phyloP scores from a whole-genome alignment of 2,797 vertebrate species.

The Cyclopterus lumpus region DNA sequence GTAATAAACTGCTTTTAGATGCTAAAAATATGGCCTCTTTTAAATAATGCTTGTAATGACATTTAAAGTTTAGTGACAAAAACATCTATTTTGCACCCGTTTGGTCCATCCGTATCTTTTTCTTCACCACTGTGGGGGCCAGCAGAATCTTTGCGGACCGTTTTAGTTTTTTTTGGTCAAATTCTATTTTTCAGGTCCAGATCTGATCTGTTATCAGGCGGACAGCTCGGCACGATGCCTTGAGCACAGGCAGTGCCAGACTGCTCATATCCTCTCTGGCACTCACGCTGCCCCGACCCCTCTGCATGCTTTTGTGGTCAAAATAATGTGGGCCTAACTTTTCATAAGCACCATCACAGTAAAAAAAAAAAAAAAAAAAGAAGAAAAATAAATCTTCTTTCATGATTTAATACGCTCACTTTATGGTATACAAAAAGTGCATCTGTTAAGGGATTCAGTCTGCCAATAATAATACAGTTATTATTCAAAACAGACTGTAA shows the following conservation, averaged over 20 bases:
- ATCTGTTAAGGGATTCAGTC: conserved; percentile 9
- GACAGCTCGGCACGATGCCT: conserved; percentile 41
- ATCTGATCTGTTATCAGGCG: conserved; percentile 59
- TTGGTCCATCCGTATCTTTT: background rate
- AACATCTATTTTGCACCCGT: conserved; percentile 17
- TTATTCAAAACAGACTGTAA: conserved; percentile 32
- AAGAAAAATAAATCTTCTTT: conserved; percentile 34
- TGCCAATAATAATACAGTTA: conserved; percentile 43
- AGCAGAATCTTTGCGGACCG: conserved; percentile 26
- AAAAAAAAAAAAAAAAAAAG: conserved; percentile 36
- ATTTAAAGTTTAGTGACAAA: conserved; percentile 25
- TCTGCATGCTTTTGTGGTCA: conserved; percentile 28
- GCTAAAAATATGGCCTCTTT: conserved; percentile 45
- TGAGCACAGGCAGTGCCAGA: conserved; percentile 42
- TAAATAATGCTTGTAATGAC: conserved; percentile 47
- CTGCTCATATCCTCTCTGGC: conserved; percentile 50
- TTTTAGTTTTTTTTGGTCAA: conserved; percentile 25
- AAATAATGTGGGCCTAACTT: conserved; percentile 16
- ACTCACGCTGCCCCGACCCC: conserved; percentile 10
- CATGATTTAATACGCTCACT: conserved; percentile 7
- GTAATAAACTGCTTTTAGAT: conserved; percentile 53
- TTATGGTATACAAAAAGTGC: conserved; percentile 1
- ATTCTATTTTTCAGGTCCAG: conserved; percentile 45
- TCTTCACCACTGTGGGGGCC: conserved; percentile 8
- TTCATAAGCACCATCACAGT: background rate